These are phyloP conservation scores for Pavo muticus DNA, from an alignment of 2,113 vertebrate species.

Conservation along the genomic window DNA sequence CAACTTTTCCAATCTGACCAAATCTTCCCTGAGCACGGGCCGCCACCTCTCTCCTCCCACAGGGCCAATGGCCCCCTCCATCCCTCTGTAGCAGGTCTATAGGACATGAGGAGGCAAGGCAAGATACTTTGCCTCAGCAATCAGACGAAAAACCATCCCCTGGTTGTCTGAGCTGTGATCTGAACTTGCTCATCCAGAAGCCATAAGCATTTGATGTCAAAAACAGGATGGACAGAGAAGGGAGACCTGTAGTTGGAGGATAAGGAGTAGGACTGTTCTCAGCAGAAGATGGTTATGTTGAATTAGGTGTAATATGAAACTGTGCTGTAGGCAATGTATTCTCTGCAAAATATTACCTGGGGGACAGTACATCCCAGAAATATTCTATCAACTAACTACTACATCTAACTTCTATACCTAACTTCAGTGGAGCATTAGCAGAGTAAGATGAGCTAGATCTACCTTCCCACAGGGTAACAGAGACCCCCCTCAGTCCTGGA, in stretches of 20 bases:
- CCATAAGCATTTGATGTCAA: neutral
- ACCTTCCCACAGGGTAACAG: conserved; percentile 14
- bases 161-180: neutral
- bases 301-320: neutral
- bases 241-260: neutral
- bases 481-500: conserved; percentile 41
- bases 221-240: neutral
- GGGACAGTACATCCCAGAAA: neutral
- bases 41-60: neutral
- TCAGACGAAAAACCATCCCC: neutral
- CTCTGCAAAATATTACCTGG: neutral
- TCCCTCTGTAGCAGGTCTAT: neutral
- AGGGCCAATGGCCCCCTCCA: accelerated
- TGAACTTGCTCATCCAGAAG: neutral
- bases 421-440: neutral
- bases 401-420: neutral
- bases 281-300: neutral
- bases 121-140: neutral
- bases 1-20: neutral
- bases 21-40: neutral
- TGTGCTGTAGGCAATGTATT: neutral
- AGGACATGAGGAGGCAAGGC: neutral
- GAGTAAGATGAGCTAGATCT: neutral
- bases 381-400: neutral
- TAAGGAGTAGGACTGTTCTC: neutral